These are phyloP conservation scores for Motacilla tschutschensis DNA, from an alignment of 2,113 vertebrate genomes.

Conservation along the genomic window DNA sequence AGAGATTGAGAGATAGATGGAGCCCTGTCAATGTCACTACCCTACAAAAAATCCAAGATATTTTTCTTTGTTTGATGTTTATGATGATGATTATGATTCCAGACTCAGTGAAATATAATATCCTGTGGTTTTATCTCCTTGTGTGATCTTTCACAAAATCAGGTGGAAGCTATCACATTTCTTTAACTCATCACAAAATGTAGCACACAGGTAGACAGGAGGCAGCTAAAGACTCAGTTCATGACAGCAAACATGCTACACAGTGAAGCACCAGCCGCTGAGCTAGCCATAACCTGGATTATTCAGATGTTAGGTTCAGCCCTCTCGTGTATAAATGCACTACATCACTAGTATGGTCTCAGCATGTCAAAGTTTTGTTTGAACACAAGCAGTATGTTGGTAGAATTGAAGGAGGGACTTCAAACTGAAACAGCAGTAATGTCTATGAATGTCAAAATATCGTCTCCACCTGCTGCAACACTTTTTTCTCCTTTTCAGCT, in stretches of 20 bases:
- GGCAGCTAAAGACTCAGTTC: background rate
- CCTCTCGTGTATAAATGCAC: accelerated
- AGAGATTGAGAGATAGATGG: background rate
- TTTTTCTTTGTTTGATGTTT: background rate
- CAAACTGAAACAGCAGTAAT: background rate
- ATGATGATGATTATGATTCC: background rate
- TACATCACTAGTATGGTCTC: background rate
- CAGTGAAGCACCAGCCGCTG: background rate
- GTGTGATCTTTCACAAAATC: background rate
- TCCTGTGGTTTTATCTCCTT: background rate
- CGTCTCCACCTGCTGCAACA: accelerated
- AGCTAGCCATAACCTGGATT: too few species aligned
- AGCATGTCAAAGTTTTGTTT: background rate
- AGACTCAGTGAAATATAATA: constrained; percentile 1
- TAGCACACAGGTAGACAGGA: background rate
- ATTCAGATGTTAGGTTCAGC: background rate
- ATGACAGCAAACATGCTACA: accelerated
- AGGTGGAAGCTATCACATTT: background rate
- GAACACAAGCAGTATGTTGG: background rate
- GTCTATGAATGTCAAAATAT: background rate
- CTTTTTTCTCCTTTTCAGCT: background rate
- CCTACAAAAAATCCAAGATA: background rate
- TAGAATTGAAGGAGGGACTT: background rate
- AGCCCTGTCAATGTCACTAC: background rate
- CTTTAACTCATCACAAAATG: background rate